A percentile compares a stretch with the other conserved stretches of the same genome.
Conservation (phyloP, 2,888 invertebrate species). For the Trichogramma dendrolimi region DNA sequence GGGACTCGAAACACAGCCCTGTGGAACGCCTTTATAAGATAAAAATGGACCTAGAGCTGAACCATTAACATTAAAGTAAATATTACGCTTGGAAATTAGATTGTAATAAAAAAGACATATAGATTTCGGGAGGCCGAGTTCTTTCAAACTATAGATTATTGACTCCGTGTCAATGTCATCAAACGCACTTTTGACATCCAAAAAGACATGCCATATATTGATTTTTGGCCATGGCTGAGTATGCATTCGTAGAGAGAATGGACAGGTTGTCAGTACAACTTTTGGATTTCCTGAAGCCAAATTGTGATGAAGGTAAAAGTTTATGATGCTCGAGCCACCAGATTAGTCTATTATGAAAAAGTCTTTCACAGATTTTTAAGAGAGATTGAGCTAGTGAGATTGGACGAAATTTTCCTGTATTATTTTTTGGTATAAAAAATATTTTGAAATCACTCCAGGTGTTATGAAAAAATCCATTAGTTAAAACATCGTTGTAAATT, state of each 20-base stretch:
- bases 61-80: neutral
- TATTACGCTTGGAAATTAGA: neutral
- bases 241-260: no score
- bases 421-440: neutral
- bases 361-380: neutral
- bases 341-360: neutral
- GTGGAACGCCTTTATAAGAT: neutral
- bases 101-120: no score
- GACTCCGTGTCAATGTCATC: neutral
- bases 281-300: no score
- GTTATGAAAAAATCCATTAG: neutral
- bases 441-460: neutral
- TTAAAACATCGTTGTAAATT: neutral
- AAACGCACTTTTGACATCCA: neutral
- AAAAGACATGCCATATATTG: no score
- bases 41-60: neutral
- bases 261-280: no score
- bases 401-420: neutral
- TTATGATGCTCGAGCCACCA: neutral
- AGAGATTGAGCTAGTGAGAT: neutral
- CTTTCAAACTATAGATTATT: neutral
- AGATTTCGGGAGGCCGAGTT: neutral
- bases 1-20: no score
- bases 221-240: no score
- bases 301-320: neutral